phyloP scores from a whole-genome alignment of 2,888 invertebrate genomes.

The Diaphora mendica region DNA sequence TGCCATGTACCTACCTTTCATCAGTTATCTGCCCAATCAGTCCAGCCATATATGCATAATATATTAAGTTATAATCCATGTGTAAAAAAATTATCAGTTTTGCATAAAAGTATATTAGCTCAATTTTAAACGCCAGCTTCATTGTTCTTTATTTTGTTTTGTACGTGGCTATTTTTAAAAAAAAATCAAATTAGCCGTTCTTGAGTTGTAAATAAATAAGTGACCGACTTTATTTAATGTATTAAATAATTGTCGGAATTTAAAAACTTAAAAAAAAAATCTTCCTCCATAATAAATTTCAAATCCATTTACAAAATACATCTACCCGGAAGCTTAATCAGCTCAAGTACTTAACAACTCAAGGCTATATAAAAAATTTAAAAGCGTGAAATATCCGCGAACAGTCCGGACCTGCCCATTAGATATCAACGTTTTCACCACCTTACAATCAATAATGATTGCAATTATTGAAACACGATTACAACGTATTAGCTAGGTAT shows the following conservation, averaged over 20 bases:
- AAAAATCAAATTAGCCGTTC: background rate
- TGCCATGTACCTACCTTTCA: background rate
- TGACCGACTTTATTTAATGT: background rate
- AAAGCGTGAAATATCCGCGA: conserved; percentile 44
- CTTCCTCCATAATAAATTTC: conserved; percentile 6
- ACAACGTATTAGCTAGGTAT: background rate
- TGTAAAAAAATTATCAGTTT: background rate
- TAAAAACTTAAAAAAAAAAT: background rate
- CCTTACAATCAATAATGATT: conserved; percentile 49
- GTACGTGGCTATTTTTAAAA: background rate
- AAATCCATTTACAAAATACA: background rate
- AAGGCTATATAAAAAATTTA: conserved; percentile 19
- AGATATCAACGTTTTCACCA: conserved; percentile 46
- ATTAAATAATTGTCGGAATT: background rate
- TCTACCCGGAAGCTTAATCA: conserved; percentile 33
- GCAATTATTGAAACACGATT: conserved; percentile 41
- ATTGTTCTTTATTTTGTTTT: too few relatives aligned
- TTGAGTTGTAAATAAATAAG: background rate
- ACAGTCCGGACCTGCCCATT: conserved; percentile 28
- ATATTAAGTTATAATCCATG: background rate
- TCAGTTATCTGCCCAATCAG: background rate
- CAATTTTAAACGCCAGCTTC: too few relatives aligned
- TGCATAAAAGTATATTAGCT: too few relatives aligned
- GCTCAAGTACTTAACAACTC: conserved; percentile 31
- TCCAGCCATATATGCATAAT: background rate